Base-by-base conservation (phyloP, 2,888 invertebrate species). In the Drosophila neonasuta region DNA sequence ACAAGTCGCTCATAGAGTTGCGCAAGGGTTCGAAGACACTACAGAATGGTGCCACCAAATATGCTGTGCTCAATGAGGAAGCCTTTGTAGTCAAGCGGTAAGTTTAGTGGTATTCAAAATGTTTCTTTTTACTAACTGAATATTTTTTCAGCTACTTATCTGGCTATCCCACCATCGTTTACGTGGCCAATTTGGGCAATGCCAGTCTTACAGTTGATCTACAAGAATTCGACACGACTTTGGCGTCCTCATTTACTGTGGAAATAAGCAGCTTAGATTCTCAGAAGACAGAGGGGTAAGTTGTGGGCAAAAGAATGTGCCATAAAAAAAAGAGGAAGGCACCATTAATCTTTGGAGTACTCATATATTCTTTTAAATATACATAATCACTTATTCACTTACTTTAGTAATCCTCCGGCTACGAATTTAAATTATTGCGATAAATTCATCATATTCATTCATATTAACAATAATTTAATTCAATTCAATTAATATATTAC, bases 1-100 rank as follows among this genome's bases (percentile, higher is more conserved):
- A 94, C 88, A 93, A 93, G 75, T 90, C 92, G 0, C 83, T 94
- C 51, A 91, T 91, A 0, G 81, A 88, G 0, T 67, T 93, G n/a
- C 83, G 90, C 1, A 79, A 78, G 20, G 55, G 58, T 1, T 88
- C 84, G 0, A 85, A 90, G 0, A 67, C 87, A 0, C 59, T 90
- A 2, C 88, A 87, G 41, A 73, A 75, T 34, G 90, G 90, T 0
- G 52, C 69, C 0, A 86, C 82, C 8, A 88, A 86, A 57, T 89
- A 88, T 54, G 77, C 75, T 0, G 88, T 88, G 2, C 41, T 90
- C 1, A 79, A 70, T 41, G 80, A 86, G 0, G 59, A 77, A 9
- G 79, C 89, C 0, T 88, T 90, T 30, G 83, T 85, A 11, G 64
- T 90, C 1, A 87, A 89, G 63, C 86, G 90, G 90, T 90, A 20